Percentiles rank a stretch among this genome's conserved stretches.
These are phyloP conservation scores for Acipenser oxyrinchus DNA, from an alignment of 2,797 vertebrate species.

Conservation along the genomic window DNA sequence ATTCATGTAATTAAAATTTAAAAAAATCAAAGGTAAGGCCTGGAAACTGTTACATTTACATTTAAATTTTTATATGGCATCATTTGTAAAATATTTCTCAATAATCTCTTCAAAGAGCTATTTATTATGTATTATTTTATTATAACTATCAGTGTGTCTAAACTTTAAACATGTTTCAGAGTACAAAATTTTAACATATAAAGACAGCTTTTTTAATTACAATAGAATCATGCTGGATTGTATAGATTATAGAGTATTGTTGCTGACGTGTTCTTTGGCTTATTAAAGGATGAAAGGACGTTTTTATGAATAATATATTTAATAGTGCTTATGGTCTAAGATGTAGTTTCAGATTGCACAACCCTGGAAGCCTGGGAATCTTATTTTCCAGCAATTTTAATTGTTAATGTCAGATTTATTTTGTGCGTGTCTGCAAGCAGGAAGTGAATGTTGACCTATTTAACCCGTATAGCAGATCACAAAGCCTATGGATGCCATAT, in stretches of 20 bases:
- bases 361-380: too few species aligned
- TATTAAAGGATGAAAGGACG: too few species aligned
- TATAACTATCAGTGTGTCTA: conserved; percentile 21
- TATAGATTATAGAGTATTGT: too few species aligned
- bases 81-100: conserved; percentile 9
- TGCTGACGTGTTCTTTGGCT: too few species aligned
- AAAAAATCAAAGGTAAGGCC: conserved; percentile 41
- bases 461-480: conserved; percentile 25
- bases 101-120: conserved; percentile 14
- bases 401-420: conserved; percentile 39
- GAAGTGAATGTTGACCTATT: conserved; percentile 67
- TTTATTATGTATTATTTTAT: conserved; percentile 34
- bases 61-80: conserved; percentile 15
- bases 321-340: too few species aligned
- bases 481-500: neutral
- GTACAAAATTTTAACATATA: too few species aligned
- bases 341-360: too few species aligned
- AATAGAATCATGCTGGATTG: too few species aligned
- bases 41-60: conserved; percentile 39
- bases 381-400: neutral
- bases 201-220: too few species aligned
- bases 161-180: conserved; percentile 42
- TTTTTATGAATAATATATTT: too few species aligned
- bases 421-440: conserved; percentile 43
- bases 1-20: conserved; percentile 42